Evolutionary conservation across 2,888 invertebrate species (phyloP).

Genomic region (Hypselothyrea guttata): DNA sequence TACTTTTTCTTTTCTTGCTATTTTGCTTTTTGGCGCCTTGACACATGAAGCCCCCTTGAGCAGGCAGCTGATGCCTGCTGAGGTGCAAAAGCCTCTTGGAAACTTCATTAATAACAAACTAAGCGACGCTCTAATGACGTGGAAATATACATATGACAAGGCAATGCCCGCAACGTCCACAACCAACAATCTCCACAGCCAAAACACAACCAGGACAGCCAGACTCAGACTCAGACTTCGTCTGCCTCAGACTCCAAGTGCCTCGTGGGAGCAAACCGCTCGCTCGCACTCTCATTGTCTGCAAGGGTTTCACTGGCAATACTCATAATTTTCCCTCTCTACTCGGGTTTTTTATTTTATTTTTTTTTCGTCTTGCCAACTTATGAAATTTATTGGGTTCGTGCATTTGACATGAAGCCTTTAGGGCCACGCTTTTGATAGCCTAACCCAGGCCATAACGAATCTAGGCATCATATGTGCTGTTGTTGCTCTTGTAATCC

Average conservation of each 20-base stretch:
- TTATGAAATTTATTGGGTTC: slow-evolving; percentile 65
- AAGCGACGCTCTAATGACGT: slow-evolving; percentile 54
- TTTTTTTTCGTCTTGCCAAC: slow-evolving; percentile 31
- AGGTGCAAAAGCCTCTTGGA: slow-evolving; percentile 51
- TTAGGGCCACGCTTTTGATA: slow-evolving; percentile 58
- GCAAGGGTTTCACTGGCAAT: not conserved
- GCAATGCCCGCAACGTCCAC: slow-evolving; percentile 40
- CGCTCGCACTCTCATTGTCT: not conserved
- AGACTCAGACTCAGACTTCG: too few species aligned
- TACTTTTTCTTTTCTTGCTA: not conserved
- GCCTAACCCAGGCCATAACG: slow-evolving; percentile 27
- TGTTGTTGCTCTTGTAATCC: slow-evolving; percentile 9
- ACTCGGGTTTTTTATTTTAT: slow-evolving; percentile 20
- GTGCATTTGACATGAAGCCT: slow-evolving; percentile 69
- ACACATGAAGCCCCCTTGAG: slow-evolving; percentile 32
- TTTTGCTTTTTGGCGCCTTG: slow-evolving; percentile 28
- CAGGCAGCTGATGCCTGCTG: slow-evolving; percentile 19
- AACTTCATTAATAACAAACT: slow-evolving; percentile 75
- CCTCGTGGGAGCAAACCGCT: too few species aligned
- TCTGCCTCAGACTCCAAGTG: too few species aligned
- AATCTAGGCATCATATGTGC: slow-evolving; percentile 9
- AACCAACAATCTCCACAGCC: slow-evolving; percentile 6
- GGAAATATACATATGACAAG: slow-evolving; percentile 55
- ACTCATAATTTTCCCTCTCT: slow-evolving; percentile 1
- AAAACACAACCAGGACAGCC: slow-evolving; percentile 5